These are phyloP conservation scores for Agrochola circellaris DNA, from an alignment of 2,888 invertebrate species.

Conservation along the genomic window DNA sequence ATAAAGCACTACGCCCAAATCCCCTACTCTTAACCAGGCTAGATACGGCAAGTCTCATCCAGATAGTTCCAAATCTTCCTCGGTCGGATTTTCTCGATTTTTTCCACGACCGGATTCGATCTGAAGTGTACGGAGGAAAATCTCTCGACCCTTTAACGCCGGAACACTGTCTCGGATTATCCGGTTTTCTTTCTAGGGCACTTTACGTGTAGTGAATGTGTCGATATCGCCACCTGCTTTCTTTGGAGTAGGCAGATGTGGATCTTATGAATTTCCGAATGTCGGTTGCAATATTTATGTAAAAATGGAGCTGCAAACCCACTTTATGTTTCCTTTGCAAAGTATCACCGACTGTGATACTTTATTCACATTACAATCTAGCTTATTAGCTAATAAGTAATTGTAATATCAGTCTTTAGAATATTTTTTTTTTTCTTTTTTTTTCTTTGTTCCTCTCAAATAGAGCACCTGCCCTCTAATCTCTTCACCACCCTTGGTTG, in stretches of 20 bases:
- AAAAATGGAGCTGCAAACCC: background rate
- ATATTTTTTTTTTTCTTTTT: too few relatives aligned
- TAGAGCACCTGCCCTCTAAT: too few relatives aligned
- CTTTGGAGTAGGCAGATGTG: constrained; percentile 18
- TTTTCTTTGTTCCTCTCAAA: too few relatives aligned
- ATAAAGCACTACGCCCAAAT: constrained; percentile 10
- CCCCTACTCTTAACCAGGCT: constrained; percentile 6
- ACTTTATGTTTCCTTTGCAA: background rate
- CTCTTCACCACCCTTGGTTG: too few relatives aligned
- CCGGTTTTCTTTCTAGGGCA: constrained; percentile 51
- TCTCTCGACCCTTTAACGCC: constrained; percentile 50
- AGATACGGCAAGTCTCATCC: constrained; percentile 10
- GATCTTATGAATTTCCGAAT: constrained; percentile 3
- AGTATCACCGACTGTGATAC: background rate
- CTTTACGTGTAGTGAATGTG: constrained; percentile 46
- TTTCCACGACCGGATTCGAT: constrained; percentile 42
- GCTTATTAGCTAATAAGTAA: background rate
- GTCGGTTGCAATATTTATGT: background rate
- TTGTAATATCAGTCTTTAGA: too few relatives aligned
- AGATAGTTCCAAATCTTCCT: constrained; percentile 21
- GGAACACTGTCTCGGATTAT: constrained; percentile 51
- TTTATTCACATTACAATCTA: background rate
- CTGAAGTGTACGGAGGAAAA: constrained; percentile 51
- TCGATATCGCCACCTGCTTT: constrained; percentile 20
- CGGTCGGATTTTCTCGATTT: constrained; percentile 27